A percentile compares a stretch with the other conserved stretches of the same genome.
Conservation (phyloP, 2,888 invertebrate genomes). For the Macrosoma leucophasiata region DNA sequence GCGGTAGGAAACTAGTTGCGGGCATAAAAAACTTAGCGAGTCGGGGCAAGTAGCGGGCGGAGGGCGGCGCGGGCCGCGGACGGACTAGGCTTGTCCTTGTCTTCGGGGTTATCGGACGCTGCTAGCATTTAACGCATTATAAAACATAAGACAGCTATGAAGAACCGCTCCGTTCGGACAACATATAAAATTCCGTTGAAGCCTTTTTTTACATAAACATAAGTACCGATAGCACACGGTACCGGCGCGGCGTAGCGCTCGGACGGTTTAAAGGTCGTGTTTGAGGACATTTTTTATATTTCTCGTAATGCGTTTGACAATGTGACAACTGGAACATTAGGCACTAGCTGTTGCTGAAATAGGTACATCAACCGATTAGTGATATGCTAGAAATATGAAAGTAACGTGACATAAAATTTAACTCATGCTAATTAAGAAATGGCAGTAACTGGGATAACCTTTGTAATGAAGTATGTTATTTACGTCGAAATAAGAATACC, state of each 20-base stretch:
- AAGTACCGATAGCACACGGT: slow-evolving; percentile 65
- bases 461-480: too few relatives aligned
- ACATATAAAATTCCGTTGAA: slow-evolving; percentile 70
- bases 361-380: too few relatives aligned
- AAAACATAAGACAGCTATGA: slow-evolving; percentile 65
- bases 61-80: slow-evolving; percentile 27
- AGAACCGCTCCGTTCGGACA: slow-evolving; percentile 57
- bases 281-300: slow-evolving; percentile 64
- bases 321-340: too few relatives aligned
- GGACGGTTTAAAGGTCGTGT: slow-evolving; percentile 60
- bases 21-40: slow-evolving; percentile 35
- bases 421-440: too few relatives aligned
- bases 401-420: too few relatives aligned
- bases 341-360: too few relatives aligned
- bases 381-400: too few relatives aligned
- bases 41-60: slow-evolving; percentile 13
- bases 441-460: too few relatives aligned
- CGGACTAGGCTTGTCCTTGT: slow-evolving; percentile 63
- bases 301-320: slow-evolving; percentile 38
- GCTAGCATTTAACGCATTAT: slow-evolving; percentile 70
- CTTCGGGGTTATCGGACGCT: slow-evolving; percentile 68
- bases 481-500: not conserved
- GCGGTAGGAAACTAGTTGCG: slow-evolving; percentile 13
- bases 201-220: slow-evolving; percentile 57
- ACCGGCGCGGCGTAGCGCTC: slow-evolving; percentile 37